Conservation (phyloP, 1,140 invertebrate species). For the Drosophila aff. region DNA sequence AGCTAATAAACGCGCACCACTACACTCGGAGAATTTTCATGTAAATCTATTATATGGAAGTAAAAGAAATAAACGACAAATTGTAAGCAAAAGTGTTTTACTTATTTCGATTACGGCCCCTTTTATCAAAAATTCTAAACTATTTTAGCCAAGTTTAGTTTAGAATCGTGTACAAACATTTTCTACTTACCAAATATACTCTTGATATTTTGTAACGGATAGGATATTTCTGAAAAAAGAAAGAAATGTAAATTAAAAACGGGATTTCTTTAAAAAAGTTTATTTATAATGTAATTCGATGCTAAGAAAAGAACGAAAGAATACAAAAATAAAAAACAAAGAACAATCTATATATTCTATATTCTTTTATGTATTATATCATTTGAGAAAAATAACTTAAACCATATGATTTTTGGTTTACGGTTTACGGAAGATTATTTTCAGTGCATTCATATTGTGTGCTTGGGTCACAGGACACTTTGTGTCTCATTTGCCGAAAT, state of each 20-base stretch:
- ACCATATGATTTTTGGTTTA: not conserved
- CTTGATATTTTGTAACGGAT: not conserved
- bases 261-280: accelerated
- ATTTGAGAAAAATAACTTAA: too few species aligned
- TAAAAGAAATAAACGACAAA: too few species aligned
- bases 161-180: not conserved
- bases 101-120: too few species aligned
- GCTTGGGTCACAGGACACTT: slow-evolving; percentile 53
- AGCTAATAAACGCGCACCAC: slow-evolving; percentile 59
- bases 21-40: slow-evolving; percentile 3
- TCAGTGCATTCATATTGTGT: not conserved
- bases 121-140: too few species aligned
- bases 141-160: not conserved
- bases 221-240: slow-evolving; percentile 5
- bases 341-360: not conserved
- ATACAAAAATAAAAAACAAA: too few species aligned
- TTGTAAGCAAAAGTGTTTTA: too few species aligned
- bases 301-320: not conserved
- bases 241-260: not conserved
- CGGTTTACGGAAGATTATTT: not conserved
- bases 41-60: not conserved
- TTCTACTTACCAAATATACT: not conserved
- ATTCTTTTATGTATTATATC: not conserved
- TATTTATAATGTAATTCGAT: not conserved
- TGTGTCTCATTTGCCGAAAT: slow-evolving; percentile 69